A percentile compares a stretch with the other conserved stretches of the same genome.
These are phyloP conservation scores for Corythornis cristatus DNA, from an alignment of 2,113 vertebrate species.

Conservation along the genomic window DNA sequence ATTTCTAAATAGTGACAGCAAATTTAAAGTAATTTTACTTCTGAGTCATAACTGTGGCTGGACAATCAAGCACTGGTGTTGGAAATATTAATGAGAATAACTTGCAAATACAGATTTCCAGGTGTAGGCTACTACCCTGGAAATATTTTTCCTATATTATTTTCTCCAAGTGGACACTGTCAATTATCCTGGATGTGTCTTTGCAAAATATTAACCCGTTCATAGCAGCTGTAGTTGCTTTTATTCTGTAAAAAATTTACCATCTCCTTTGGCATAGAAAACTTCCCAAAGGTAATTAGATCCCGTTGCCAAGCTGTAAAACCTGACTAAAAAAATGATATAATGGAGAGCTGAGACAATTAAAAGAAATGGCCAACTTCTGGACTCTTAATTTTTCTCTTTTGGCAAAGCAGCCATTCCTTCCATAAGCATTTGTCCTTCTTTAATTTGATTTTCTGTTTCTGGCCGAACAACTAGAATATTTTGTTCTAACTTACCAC, in stretches of 20 bases:
- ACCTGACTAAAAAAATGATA: not conserved
- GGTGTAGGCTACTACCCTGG: not conserved
- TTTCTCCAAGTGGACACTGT: not conserved
- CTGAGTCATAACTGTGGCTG: not conserved
- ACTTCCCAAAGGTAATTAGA: not conserved
- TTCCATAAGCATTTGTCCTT: not conserved
- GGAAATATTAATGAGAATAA: not conserved
- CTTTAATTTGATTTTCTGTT: slow-evolving; percentile 26
- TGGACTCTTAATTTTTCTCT: not conserved
- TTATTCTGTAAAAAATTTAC: not conserved
- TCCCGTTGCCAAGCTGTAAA: not conserved
- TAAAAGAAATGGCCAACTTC: not conserved
- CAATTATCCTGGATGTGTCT: not conserved
- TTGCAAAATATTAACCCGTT: not conserved
- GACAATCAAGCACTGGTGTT: not conserved
- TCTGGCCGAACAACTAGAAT: slow-evolving; percentile 19
- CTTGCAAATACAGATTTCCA: not conserved
- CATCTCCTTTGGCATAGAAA: not conserved
- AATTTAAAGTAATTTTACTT: not conserved
- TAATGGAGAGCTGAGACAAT: not conserved
- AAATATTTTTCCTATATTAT: not conserved
- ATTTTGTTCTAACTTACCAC: slow-evolving; percentile 26
- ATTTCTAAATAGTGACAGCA: not conserved
- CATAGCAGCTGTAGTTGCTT: not conserved
- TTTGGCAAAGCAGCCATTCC: not conserved